Evolutionary conservation across 2,797 vertebrate genomes (phyloP).

Genomic region (Pampus argenteus): DNA sequence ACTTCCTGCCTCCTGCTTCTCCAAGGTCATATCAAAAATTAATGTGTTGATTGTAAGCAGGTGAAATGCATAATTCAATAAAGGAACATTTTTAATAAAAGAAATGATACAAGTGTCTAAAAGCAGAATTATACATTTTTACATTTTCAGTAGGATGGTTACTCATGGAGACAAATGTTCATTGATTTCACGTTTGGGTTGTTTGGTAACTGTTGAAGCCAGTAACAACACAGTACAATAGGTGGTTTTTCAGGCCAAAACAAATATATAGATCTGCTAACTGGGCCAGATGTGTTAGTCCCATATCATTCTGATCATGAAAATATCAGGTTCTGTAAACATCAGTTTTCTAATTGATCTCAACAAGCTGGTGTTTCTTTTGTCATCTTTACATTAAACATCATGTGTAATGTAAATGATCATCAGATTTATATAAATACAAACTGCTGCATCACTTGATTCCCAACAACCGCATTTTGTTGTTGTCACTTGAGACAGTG

Average conservation of each 20-base stretch:
- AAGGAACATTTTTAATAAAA: neutral
- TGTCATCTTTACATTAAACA: slow-evolving; percentile 40
- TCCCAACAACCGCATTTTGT: slow-evolving; percentile 46
- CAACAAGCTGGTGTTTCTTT: slow-evolving; percentile 8
- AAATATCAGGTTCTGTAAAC: slow-evolving; percentile 6
- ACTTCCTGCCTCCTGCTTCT: neutral
- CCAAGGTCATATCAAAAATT: no score
- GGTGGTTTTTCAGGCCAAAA: neutral
- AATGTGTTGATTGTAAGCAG: neutral
- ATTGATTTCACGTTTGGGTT: neutral
- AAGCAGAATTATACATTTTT: no score
- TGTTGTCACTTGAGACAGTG: slow-evolving; percentile 52
- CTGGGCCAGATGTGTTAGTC: no score
- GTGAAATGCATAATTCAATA: neutral
- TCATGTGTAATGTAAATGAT: no score
- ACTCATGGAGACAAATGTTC: neutral
- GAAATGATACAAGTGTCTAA: no score
- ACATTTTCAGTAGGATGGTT: neutral
- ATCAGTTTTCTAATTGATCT: slow-evolving; percentile 15
- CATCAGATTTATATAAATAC: slow-evolving; percentile 46
- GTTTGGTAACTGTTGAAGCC: neutral
- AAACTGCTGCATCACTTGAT: slow-evolving; percentile 41
- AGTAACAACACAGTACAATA: neutral
- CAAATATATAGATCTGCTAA: no score
- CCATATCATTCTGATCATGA: neutral